Base-by-base conservation (phyloP, 2,113 vertebrate genomes). In the Erpornis zantholeuca region DNA sequence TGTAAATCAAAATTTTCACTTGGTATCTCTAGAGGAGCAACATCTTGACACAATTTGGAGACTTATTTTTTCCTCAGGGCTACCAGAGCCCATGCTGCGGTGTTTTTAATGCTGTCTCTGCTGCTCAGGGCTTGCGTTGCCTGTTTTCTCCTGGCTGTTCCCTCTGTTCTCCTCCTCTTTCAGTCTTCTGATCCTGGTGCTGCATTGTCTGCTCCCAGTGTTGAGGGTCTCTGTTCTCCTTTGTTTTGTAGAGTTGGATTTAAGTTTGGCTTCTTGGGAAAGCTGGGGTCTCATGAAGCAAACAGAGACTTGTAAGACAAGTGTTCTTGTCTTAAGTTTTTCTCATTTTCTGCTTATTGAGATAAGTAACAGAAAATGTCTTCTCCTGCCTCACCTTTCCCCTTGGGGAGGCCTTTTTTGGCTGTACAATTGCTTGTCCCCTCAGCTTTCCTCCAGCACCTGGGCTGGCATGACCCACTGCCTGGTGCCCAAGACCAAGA, bases 1-100 rank as follows among this genome's bases (percentile, higher is more conserved):
- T 40, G 35, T 56, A 94, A 95, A 95, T 95, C 79, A 69, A 52
- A 52, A 42, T 91, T 93, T 92, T 90, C 44, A 73, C 82, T 90
- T 65, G 14, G 23, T 85, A 28, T 86, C 82, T 93, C 54, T 56
- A 79, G 75, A 64, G 29, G 27, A 79, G 47, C 31, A 90, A 53
- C 24, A 77, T 82, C 70, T 86, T 92, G 59, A 77, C 10, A 23
- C n/a, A 42, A 36, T 91, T 88, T 60, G 40, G 60, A 68, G 59
- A 71, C 65, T 89, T 89, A 45, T 27, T 92, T 84, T 86, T 71
- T 5, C 3, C 31, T 52, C 56, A 35, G 60, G 33, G 52, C 81
- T 92, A 15, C n/a, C 7, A 3, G 18, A 78, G 28, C 44, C 47
- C 3, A 7, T 47, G 60, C 63, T 1, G 3, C 42, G 50, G 38